Base-by-base conservation (phyloP, 2,888 invertebrate species). In the Sympetrum striolatum region DNA sequence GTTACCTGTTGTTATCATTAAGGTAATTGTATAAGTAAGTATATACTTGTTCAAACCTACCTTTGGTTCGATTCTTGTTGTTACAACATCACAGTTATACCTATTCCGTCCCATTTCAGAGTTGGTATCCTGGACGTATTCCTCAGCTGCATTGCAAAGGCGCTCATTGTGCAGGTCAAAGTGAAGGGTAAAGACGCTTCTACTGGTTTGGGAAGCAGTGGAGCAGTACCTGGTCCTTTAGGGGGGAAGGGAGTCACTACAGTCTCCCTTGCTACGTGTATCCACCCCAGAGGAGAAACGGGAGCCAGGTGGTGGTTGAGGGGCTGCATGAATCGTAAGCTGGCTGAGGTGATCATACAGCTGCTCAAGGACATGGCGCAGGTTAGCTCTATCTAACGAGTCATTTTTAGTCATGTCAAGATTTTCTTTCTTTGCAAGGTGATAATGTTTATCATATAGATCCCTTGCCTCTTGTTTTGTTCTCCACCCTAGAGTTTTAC, bases 281-380 rank as follows among this genome's bases (percentile, higher is more conserved):
- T 96, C 93, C 93, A 96, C 94, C 94, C 95, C 64, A 94, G 95
- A 94, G 96, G 96, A 94, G 93, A 94, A 92, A 93, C 96, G 92
- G 86, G 93, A 91, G 95, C 91, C 48, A 93, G 95, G 18, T 99
- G 99, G 99, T 99, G 98, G 96, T 95, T 98, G 93, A 95, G 97
- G 91, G 99, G 99, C 0, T 95, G 96, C 90, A 97, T 98, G 92
- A 96, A 97, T 22, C 96, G 97, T 92, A 97, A 98, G 93, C 96
- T 98, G 91, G 98, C 98, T 1, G 97, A 98, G 93, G 96, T 97
- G 90, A 98, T 98, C 81, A 97, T 98, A 80, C 96, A 96, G 90
- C 95, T 99, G 10, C 96, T 99, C 31, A 96, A 97, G 91, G 99
- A 99, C 93, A 98, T 99, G 97, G 97, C 98, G 35, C 96, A 97